A percentile compares a stretch with the other conserved stretches of the same genome.
phyloP scores from a whole-genome alignment of 2,113 vertebrate species.

The Oreochromis spilurus region DNA sequence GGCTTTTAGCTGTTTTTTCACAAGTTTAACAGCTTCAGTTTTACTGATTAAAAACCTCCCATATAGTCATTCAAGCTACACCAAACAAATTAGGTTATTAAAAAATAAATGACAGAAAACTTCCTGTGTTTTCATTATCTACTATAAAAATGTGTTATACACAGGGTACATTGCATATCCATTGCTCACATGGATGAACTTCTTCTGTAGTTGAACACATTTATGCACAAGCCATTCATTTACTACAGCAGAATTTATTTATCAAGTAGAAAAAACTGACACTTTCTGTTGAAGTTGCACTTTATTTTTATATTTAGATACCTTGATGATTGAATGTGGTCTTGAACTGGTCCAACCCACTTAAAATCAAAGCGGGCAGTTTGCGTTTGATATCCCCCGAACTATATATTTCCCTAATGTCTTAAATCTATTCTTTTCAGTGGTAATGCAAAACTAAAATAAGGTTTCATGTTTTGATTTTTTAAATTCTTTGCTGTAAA shows the following conservation, averaged over 20 bases:
- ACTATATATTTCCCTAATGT: not conserved
- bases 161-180: not conserved
- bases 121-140: not conserved
- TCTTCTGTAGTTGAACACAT: not conserved
- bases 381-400: not conserved
- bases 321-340: not conserved
- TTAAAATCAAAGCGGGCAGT: not conserved
- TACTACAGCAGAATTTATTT: not conserved
- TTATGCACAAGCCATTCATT: not conserved
- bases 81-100: not conserved
- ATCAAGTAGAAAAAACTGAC: not conserved
- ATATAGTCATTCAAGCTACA: not conserved
- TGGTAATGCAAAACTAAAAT: not conserved
- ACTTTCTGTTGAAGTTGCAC: not conserved
- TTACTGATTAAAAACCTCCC: not conserved
- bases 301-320: not conserved
- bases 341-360: not conserved
- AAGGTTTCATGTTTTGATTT: not conserved
- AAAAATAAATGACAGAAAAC: not conserved
- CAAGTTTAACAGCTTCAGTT: not conserved
- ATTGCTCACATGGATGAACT: not conserved
- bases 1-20: not conserved
- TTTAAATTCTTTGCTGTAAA: constrained; percentile 29
- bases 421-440: not conserved
- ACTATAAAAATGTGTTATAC: not conserved